Conservation (phyloP, 2,797 vertebrate species). For the Propithecus deckenii region DNA sequence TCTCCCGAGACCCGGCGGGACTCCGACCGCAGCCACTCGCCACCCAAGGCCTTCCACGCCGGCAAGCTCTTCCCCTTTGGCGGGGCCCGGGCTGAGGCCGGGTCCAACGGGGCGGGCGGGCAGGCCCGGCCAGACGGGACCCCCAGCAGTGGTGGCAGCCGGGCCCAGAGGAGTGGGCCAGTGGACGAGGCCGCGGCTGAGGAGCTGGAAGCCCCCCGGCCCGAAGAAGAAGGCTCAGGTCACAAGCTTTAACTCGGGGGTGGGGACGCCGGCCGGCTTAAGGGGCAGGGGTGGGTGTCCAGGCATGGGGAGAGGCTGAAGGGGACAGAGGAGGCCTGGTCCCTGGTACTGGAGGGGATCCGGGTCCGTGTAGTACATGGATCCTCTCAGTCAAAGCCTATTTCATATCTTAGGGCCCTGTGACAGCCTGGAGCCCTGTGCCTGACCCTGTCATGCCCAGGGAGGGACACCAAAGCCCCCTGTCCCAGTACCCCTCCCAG, state of each 20-base stretch:
- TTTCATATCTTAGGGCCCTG: not conserved
- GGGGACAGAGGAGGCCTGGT: not conserved
- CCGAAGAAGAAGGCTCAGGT: slow-evolving; percentile 87
- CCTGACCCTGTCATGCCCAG: not conserved
- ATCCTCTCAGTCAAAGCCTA: not conserved
- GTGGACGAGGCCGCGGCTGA: slow-evolving; percentile 84
- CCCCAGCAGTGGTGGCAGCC: slow-evolving; percentile 76
- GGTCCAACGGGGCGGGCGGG: slow-evolving; percentile 78
- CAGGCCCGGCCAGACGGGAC: slow-evolving; percentile 81
- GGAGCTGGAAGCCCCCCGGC: slow-evolving; percentile 82
- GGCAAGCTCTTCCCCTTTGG: slow-evolving; percentile 96
- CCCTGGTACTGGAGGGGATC: not conserved
- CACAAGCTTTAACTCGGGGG: slow-evolving; percentile 87
- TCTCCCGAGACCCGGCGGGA: slow-evolving; percentile 95
- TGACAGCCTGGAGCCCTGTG: not conserved
- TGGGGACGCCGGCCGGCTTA: slow-evolving; percentile 28
- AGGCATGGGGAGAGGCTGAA: not conserved
- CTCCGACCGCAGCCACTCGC: slow-evolving; percentile 93
- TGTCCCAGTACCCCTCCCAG: not conserved
- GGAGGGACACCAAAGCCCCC: slow-evolving; percentile 48
- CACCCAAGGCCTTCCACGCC: slow-evolving; percentile 97
- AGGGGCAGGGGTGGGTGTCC: not conserved
- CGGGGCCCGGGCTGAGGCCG: slow-evolving; percentile 85
- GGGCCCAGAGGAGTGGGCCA: slow-evolving; percentile 92
- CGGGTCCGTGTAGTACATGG: not conserved